These are phyloP conservation scores for Conger conger DNA, from an alignment of 2,113 vertebrate species.

Conservation along the genomic window DNA sequence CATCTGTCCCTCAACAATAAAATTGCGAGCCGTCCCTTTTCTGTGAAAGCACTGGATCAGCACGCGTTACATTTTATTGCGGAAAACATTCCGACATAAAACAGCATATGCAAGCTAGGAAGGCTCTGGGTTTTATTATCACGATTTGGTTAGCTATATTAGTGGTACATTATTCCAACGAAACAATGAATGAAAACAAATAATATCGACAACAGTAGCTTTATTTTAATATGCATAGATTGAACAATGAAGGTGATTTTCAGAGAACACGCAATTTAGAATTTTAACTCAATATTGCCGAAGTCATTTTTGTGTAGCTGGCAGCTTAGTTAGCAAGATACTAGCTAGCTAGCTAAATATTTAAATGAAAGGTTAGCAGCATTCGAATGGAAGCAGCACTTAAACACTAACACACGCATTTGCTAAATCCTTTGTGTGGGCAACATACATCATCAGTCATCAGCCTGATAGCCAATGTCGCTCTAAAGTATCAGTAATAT, in stretches of 20 bases:
- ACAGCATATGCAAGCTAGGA: neutral
- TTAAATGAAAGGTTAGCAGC: neutral
- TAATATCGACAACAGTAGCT: neutral
- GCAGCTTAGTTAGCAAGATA: neutral
- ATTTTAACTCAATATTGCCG: neutral
- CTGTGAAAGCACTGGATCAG: neutral
- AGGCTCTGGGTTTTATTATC: too few relatives aligned
- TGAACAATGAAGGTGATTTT: neutral
- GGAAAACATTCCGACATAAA: neutral
- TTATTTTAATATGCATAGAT: neutral
- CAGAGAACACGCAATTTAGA: neutral
- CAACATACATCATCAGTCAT: neutral
- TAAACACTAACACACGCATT: neutral
- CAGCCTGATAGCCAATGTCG: neutral
- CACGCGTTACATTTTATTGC: neutral
- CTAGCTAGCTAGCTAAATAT: neutral
- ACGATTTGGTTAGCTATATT: neutral
- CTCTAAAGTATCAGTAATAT: neutral
- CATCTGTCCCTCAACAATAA: neutral
- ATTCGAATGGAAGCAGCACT: neutral
- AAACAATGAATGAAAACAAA: slow-evolving; percentile 10
- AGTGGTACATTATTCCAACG: neutral
- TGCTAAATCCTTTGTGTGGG: neutral
- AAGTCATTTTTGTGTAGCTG: neutral
- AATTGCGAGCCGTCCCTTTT: neutral